Evolutionary conservation across 2,888 invertebrate species (phyloP), one percentile per base, ranked within the genome.

Genomic region (Timema podura): DNA sequence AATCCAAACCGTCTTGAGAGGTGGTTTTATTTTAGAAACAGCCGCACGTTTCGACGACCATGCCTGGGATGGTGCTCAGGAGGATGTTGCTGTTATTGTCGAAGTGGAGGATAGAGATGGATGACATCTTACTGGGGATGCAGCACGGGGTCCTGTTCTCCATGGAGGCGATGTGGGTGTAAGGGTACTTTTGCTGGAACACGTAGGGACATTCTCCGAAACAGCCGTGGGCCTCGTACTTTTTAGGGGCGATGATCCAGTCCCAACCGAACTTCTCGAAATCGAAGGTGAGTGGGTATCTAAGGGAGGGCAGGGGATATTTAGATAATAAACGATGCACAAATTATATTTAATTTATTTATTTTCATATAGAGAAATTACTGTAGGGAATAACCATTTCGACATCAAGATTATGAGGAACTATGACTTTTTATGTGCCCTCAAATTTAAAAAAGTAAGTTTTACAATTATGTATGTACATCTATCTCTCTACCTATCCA

Each of bases 221-320:
- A 83, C 98, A 98, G 83, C 96, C 96, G 83, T 95, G 94, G 9
- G 98, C 97, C 78, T 94, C 92, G 84, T 97, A 98, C 72, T 89
- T 87, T 78, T 94, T 94, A 0, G 98, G 98, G 0, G 96, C 96
- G 72, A 98, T 95, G 77, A 98, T 93, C 91, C 96, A 98, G 79
- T 97, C 95, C 96, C 97, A 97, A 45, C 96, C 96, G 79, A 98
- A 96, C 78, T 91, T 90, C 76, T 93, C 92, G 81, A 98, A 98
- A 84, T 97, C 94, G 15, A 98, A 95, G 13, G 89, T 90, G 61
- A 98, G 85, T 0, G 96, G 96, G 82, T 96, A 96, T 6, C 97
- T 90, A 79, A 98, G 98, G 83, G 98, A 98, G 65, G 94, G 87
- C 48, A 30, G 30, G 30, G 30, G 30, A 30, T 30, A 30, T 30